Conservation (phyloP, 2,113 vertebrate species). For the Lepus americanus region DNA sequence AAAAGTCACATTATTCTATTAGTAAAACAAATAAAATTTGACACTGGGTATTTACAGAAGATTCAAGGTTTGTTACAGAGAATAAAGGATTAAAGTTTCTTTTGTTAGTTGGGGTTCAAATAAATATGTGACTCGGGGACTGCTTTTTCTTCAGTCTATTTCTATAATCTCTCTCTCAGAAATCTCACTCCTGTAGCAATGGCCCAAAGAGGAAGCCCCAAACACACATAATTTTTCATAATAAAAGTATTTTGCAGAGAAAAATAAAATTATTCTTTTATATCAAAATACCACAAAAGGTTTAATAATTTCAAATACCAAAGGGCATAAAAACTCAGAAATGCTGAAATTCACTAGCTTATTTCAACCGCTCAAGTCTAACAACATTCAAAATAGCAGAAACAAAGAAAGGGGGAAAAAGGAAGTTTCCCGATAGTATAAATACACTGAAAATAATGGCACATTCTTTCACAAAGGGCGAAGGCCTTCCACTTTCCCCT, state of each 20-base stretch:
- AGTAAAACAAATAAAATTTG: slow-evolving; percentile 49
- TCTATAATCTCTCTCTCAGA: slow-evolving; percentile 9
- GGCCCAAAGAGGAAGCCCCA: slow-evolving; percentile 2
- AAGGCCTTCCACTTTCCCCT: background rate
- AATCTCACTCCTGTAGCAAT: background rate
- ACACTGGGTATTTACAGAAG: slow-evolving; percentile 40
- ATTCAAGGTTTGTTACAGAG: slow-evolving; percentile 30
- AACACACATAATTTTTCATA: slow-evolving; percentile 54
- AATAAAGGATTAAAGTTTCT: slow-evolving; percentile 38
- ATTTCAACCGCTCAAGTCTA: background rate
- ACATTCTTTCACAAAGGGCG: background rate
- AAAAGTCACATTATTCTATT: background rate
- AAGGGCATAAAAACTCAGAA: slow-evolving; percentile 51
- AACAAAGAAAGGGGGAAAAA: background rate
- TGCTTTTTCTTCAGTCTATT: background rate
- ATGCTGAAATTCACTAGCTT: slow-evolving; percentile 6
- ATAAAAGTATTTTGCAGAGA: slow-evolving; percentile 47
- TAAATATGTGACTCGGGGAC: background rate
- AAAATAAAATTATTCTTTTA: slow-evolving; percentile 65
- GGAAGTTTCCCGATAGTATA: background rate
- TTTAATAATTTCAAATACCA: slow-evolving; percentile 65
- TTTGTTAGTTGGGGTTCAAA: slow-evolving; percentile 26
- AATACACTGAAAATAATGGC: slow-evolving; percentile 21
- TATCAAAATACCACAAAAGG: slow-evolving; percentile 65
- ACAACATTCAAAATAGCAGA: background rate